Conservation (phyloP, 2,888 invertebrate species). For the Tinea trinotella region DNA sequence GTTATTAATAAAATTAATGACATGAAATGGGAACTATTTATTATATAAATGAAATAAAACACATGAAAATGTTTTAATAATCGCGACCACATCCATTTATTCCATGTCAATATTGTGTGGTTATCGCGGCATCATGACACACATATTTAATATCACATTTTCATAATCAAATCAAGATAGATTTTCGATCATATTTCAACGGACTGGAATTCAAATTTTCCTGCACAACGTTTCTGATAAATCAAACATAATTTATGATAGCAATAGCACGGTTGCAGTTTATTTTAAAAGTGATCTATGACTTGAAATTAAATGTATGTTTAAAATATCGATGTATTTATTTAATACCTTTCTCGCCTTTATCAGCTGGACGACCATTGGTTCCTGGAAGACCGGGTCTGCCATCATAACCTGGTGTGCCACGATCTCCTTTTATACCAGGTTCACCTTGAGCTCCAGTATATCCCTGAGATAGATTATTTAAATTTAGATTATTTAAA, state of each 20-base stretch:
- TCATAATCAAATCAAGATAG: neutral
- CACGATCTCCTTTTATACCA: conserved; percentile 78
- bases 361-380: conserved; percentile 76
- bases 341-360: conserved; percentile 77
- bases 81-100: neutral
- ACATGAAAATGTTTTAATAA: conserved; percentile 9
- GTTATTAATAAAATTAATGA: neutral
- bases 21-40: neutral
- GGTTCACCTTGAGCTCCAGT: conserved; percentile 68
- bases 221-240: neutral
- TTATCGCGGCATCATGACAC: neutral
- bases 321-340: neutral
- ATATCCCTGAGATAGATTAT: conserved; percentile 47
- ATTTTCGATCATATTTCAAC: neutral
- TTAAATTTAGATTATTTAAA: no score
- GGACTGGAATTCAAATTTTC: neutral
- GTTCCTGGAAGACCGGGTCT: conserved; percentile 73
- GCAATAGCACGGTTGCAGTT: neutral
- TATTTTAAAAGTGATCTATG: neutral
- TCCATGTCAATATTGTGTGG: conserved; percentile 4
- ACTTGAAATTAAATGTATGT: no score
- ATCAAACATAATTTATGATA: neutral
- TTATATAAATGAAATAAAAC: no score
- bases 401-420: conserved; percentile 77
- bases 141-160: neutral